Evolutionary conservation across 2,888 invertebrate genomes (phyloP), one percentile per base, ranked within the genome.

Genomic region (Dolichopus griseipennis): DNA sequence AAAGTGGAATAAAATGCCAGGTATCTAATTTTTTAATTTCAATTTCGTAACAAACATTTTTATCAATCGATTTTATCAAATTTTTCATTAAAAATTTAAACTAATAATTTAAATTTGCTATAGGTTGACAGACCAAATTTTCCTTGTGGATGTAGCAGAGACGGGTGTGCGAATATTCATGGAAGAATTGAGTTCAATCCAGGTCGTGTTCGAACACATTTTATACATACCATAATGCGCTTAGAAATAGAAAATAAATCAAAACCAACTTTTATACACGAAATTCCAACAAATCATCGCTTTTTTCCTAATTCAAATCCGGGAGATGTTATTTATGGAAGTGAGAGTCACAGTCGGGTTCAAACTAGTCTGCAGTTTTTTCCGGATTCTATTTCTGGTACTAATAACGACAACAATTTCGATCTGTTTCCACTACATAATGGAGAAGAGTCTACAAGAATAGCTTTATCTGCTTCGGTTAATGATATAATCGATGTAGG

Each of bases 151-250:
- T 98, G 97, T 81, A 91, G 93, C 2, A 89, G 93, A 74, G 96
- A 96, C 75, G 94, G 95, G 65, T 98, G 98, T 81, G 90, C 89
- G 70, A 98, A 98, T 79, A 89, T 90, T 0, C 87, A 90, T 65
- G 98, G 98, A 6, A 87, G 98, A 71, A 93, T 97, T 72, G 97
- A 97, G 81, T 98, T 98, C 79, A 97, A 97, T 80, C 96, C 97
- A 0, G 89, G 94, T 61, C 87, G 97, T 72, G 97, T 98, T 8
- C 87, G 96, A 72, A 96, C 96, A 20, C 98, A 98, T 82, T 97
- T 96, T 78, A 95, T 97, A 75, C 96, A 97, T 78, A 98, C 97
- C 0, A 85, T 97, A 67, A 96, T 97, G 96, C 87, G 96, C 71
- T 80, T 96, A 72, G 92, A 94, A 72, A 82, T 95, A 75, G 95